Evolutionary conservation across 1,140 invertebrate species (phyloP).

Genomic region (Harpegnathos saltator): DNA sequence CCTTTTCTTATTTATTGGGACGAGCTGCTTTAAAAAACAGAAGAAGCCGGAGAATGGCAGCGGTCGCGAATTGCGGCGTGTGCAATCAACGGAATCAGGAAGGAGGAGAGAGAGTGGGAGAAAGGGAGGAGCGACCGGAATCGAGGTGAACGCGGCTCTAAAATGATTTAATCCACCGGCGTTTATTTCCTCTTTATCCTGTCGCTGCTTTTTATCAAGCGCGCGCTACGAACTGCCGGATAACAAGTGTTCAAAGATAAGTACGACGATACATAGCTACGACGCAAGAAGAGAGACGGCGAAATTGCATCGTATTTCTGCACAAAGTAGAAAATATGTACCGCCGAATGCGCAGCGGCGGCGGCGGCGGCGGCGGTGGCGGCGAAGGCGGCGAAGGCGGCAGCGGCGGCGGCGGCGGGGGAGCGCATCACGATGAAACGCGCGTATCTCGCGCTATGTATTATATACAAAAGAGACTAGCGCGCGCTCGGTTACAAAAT

Average conservation of each 20-base stretch:
- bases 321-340: constrained; percentile 50
- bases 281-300: constrained; percentile 26
- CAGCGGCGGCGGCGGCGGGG: constrained; percentile 6
- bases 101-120: too few species aligned
- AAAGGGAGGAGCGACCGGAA: constrained; percentile 45
- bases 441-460: background rate
- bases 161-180: constrained; percentile 77
- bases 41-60: background rate
- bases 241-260: constrained; percentile 54
- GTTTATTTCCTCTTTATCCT: constrained; percentile 70
- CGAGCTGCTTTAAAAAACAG: too few species aligned
- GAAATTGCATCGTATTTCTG: constrained; percentile 49
- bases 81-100: constrained; percentile 72
- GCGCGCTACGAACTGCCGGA: constrained; percentile 16
- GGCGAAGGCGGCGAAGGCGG: constrained; percentile 10
- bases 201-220: constrained; percentile 5
- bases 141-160: constrained; percentile 62
- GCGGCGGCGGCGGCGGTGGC: constrained; percentile 5
- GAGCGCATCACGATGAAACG: constrained; percentile 22
- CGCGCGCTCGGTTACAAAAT: constrained; percentile 5
- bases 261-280: constrained; percentile 32
- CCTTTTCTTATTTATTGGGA: too few species aligned
- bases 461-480: constrained; percentile 10
- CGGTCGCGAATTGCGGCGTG: constrained; percentile 42
- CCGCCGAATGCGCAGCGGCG: constrained; percentile 21